These are phyloP conservation scores for Meteorus sp. DNA, from an alignment of 1,140 invertebrate species.

Conservation along the genomic window DNA sequence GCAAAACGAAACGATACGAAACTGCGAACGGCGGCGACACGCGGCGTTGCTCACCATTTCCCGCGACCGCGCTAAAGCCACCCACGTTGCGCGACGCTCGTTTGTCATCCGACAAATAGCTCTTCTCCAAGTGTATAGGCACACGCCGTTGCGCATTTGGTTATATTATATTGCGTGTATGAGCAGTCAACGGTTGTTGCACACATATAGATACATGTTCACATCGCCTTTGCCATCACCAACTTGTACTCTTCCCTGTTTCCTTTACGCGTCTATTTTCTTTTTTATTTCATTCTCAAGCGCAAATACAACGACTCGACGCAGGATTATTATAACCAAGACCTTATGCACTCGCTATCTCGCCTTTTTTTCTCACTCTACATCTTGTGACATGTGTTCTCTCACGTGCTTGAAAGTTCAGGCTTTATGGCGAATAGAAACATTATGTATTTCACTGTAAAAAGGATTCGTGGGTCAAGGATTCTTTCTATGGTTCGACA, in stretches of 20 bases:
- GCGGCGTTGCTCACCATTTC: slow-evolving; percentile 57
- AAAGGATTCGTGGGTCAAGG: slow-evolving; percentile 19
- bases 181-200: no score
- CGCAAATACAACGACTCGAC: background rate
- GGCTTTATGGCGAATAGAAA: no score
- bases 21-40: slow-evolving; percentile 52
- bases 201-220: slow-evolving; percentile 18
- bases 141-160: no score
- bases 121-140: slow-evolving; percentile 31
- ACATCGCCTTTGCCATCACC: background rate
- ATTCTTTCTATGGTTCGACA: slow-evolving; percentile 2
- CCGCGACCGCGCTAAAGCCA: slow-evolving; percentile 54
- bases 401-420: no score
- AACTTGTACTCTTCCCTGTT: slow-evolving; percentile 22
- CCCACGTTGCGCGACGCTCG: slow-evolving; percentile 57
- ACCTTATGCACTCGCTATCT: background rate
- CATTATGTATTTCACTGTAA: slow-evolving; percentile 3
- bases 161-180: no score
- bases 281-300: background rate
- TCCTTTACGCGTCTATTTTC: slow-evolving; percentile 4
- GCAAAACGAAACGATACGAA: slow-evolving; percentile 49
- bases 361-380: background rate
- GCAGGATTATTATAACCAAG: slow-evolving; percentile 1
- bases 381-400: background rate
- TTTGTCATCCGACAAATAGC: slow-evolving; percentile 61